A percentile compares a stretch with the other conserved stretches of the same genome.
Evolutionary conservation across 2,888 invertebrate species (phyloP).

Genomic region (Xestoiulus laeticollis): DNA sequence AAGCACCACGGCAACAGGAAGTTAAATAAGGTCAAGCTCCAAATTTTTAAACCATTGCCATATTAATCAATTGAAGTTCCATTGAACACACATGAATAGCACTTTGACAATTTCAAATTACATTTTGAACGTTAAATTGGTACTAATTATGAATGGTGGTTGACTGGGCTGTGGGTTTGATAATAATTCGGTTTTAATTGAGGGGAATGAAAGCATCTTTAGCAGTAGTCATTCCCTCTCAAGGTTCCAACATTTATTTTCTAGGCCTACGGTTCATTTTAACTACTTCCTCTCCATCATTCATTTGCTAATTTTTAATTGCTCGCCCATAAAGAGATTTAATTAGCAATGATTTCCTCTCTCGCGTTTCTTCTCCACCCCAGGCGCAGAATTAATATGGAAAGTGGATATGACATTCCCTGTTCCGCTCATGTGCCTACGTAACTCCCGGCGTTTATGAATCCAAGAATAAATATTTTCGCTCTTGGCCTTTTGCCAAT

Average conservation of each 20-base stretch:
- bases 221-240: not conserved
- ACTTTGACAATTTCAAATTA: not conserved
- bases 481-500: constrained; percentile 6
- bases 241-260: not conserved
- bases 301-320: constrained; percentile 36
- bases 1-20: not conserved
- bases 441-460: not conserved
- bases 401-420: constrained; percentile 14
- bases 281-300: constrained; percentile 34
- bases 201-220: constrained; percentile 29
- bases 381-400: constrained; percentile 21
- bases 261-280: constrained; percentile 12
- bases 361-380: constrained; percentile 7
- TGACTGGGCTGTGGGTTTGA: not conserved
- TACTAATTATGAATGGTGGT: not conserved
- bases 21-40: not conserved
- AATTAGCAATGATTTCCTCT: constrained; percentile 30
- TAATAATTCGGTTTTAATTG: constrained; percentile 23
- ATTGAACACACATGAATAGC: not conserved
- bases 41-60: not conserved
- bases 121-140: constrained; percentile 16
- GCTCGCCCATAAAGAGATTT: constrained; percentile 29
- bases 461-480: constrained; percentile 27
- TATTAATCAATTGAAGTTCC: not conserved
- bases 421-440: not conserved